A percentile compares a stretch with the other conserved stretches of the same genome.
phyloP scores from a whole-genome alignment of 2,797 vertebrate species.

The Siniperca scherzeri region DNA sequence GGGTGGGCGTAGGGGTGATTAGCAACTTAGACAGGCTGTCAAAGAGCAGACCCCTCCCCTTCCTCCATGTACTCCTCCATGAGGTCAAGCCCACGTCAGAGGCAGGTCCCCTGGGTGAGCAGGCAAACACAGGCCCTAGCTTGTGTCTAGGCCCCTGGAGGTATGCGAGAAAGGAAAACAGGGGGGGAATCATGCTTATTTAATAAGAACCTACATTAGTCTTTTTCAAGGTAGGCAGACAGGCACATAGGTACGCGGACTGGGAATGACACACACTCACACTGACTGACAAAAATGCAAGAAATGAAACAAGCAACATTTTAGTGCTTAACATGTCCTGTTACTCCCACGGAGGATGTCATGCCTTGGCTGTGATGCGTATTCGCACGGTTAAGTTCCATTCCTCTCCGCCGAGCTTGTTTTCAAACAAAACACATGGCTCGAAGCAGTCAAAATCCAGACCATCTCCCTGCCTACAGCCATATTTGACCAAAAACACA shows the following conservation, averaged over 20 bases:
- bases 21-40: conserved; percentile 76
- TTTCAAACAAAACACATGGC: conserved; percentile 62
- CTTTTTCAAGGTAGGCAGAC: conserved; percentile 39
- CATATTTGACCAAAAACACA: conserved; percentile 62
- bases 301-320: conserved; percentile 26
- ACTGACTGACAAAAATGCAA: conserved; percentile 22
- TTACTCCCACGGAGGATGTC: neutral
- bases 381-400: neutral
- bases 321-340: neutral
- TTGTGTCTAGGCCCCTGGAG: conserved; percentile 79
- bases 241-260: neutral
- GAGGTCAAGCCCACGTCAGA: conserved; percentile 82
- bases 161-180: conserved; percentile 79
- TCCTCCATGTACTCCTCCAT: conserved; percentile 71
- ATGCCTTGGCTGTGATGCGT: conserved; percentile 40
- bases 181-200: conserved; percentile 63
- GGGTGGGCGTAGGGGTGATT: conserved; percentile 65
- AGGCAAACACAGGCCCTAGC: conserved; percentile 78
- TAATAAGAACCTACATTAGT: conserved; percentile 72
- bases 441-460: conserved; percentile 28
- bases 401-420: conserved; percentile 47
- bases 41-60: conserved; percentile 66
- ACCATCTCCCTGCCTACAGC: conserved; percentile 23
- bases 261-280: conserved; percentile 13
- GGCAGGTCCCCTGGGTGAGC: conserved; percentile 73